Base-by-base conservation (phyloP, 2,888 invertebrate species). In the Pyrocoelia pectoralis region DNA sequence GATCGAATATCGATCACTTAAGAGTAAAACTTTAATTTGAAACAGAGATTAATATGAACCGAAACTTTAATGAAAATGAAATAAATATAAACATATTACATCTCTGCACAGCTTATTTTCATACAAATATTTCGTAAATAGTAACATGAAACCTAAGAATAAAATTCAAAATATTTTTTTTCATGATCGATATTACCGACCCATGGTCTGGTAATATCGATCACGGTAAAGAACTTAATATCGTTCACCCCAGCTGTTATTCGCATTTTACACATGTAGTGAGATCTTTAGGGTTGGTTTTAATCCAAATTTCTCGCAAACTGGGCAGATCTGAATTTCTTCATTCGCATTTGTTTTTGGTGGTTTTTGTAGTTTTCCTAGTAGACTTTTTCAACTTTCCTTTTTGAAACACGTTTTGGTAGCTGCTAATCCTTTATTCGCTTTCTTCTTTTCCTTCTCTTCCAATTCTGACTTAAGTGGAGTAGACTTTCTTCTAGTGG, bases 381-480 rank as follows among this genome's bases (percentile, higher is more conserved):
- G 24, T 24, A 24, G 24, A 5, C 24, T 43, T 18, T 46, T 18
- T 46, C 18, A 15, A 15, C 18, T 46, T 46, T 46, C 18, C 17
- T 18, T 46, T 9, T 18, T 18, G 8, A 46, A 18, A 17, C 46
- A 46, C 17, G 17, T 46, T 46, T 18, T 46, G 18, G 17, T 46
- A 46, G 18, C 46, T 18, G 18, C 13, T 15, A 41, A 46, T 46
- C 10, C 46, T 46, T 17, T 46, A 18, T 46, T 46, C 18, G 46
- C 18, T 3, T 46, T 18, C 10, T 46, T 46, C 18, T 46, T 18
- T 46, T 46, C 18, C 10, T 46, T 46, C 18, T 46, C 18, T 46
- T 46, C 46, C 18, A 46, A 46, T 46, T 46, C 46, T 46, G 18
- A 17, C 19, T 46, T 46, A 17, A 46, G 46, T 46, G 18, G 46